phyloP scores from a whole-genome alignment of 1,140 invertebrate genomes.

The Sweltsa coloradensis region DNA sequence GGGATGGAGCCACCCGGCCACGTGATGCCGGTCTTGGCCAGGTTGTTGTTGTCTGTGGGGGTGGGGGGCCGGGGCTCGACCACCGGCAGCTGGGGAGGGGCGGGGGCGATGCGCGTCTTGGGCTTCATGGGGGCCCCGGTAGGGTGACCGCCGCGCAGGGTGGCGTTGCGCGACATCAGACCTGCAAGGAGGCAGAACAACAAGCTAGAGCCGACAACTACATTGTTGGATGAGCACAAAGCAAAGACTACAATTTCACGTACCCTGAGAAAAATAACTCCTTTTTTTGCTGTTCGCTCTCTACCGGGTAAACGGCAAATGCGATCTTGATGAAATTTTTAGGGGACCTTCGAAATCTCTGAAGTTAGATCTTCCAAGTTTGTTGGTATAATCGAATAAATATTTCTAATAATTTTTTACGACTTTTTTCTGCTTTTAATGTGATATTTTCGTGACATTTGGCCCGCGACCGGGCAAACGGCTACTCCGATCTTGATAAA shows the following conservation, averaged over 20 bases:
- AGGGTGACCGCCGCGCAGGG: neutral
- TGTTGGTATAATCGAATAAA: too few relatives aligned
- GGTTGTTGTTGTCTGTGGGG: neutral
- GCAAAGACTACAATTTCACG: neutral
- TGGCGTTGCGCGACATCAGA: constrained; percentile 19
- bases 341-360: too few relatives aligned
- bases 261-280: neutral
- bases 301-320: too few relatives aligned
- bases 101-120: constrained; percentile 33
- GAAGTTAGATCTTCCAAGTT: too few relatives aligned
- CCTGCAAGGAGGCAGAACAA: constrained; percentile 12
- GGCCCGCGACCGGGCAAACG: too few relatives aligned
- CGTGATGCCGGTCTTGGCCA: neutral
- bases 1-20: constrained; percentile 45
- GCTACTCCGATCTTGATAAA: too few relatives aligned
- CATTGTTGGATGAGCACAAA: neutral
- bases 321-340: too few relatives aligned
- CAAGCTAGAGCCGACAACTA: neutral
- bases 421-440: too few relatives aligned
- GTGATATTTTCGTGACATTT: too few relatives aligned
- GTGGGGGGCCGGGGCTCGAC: neutral
- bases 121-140: constrained; percentile 23
- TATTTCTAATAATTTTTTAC: too few relatives aligned
- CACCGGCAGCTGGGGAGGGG: constrained; percentile 26
- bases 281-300: neutral